phyloP scores from a whole-genome alignment of 2,888 invertebrate species.

The Tillus elongatus region DNA sequence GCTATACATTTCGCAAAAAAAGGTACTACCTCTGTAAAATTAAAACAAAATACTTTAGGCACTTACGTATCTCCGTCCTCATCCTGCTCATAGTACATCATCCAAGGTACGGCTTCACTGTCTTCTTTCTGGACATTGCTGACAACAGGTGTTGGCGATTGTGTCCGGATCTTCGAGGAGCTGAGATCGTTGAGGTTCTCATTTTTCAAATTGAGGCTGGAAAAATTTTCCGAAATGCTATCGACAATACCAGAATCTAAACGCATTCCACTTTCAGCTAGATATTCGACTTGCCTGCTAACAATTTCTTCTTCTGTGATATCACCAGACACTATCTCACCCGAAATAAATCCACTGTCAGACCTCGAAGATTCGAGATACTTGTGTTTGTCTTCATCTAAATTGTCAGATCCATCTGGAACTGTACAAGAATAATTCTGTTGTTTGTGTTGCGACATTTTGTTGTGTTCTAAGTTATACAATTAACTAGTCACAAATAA shows the following conservation, averaged over 20 bases:
- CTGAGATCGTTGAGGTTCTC: conserved; percentile 37
- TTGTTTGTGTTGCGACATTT: conserved; percentile 17
- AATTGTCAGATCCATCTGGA: conserved; percentile 32
- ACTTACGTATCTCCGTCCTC: conserved; percentile 86
- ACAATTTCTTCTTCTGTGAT: conserved; percentile 21
- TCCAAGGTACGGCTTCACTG: conserved; percentile 46
- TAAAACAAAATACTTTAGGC: too few relatives aligned
- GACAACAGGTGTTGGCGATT: conserved; percentile 16
- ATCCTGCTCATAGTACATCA: conserved; percentile 65
- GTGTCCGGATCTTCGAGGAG: conserved; percentile 20
- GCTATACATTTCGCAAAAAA: too few relatives aligned
- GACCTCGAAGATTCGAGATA: conserved; percentile 28
- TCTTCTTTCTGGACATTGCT: conserved; percentile 11
- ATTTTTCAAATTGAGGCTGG: conserved; percentile 47
- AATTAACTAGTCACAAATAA: conserved; percentile 5
- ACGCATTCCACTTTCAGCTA: conserved; percentile 39
- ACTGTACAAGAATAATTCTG: conserved; percentile 22
- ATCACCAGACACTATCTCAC: conserved; percentile 32
- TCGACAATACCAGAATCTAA: conserved; percentile 60
- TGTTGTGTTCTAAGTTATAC: conserved; percentile 7
- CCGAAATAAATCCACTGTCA: conserved; percentile 39
- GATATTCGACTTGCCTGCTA: not conserved
- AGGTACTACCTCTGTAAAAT: too few relatives aligned
- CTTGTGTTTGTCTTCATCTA: conserved; percentile 29
- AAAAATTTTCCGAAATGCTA: conserved; percentile 52